These are phyloP conservation scores for Papilio protenor DNA, from an alignment of 2,888 invertebrate genomes.

Conservation along the genomic window DNA sequence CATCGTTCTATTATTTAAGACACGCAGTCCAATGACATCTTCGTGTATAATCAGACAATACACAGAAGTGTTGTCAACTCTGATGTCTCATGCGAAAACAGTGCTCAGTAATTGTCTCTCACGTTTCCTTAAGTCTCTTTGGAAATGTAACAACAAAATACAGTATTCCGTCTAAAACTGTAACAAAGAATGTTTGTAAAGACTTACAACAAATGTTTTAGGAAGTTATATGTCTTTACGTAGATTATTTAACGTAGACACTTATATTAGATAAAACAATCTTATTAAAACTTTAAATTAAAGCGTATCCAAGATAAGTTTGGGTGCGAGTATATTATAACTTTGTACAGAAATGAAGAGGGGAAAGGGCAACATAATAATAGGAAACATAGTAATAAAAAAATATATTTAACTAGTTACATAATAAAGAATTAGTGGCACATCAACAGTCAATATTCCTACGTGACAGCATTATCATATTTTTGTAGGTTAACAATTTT, in stretches of 20 bases:
- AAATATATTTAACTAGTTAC: background rate
- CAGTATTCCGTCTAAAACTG: background rate
- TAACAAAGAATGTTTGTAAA: background rate
- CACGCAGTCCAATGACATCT: background rate
- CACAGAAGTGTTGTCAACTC: constrained; percentile 14
- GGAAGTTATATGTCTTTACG: background rate
- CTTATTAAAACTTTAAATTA: constrained; percentile 22
- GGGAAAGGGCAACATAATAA: background rate
- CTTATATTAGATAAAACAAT: background rate
- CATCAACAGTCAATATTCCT: too few species aligned
- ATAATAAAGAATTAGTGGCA: too few species aligned
- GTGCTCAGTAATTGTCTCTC: constrained; percentile 10
- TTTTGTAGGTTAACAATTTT: too few species aligned
- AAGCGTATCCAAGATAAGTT: background rate
- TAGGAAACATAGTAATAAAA: background rate
- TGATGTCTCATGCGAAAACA: constrained; percentile 22
- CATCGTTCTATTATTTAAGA: background rate
- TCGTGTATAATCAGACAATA: constrained; percentile 17
- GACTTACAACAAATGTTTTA: background rate
- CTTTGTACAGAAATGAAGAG: background rate
- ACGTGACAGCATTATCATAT: too few species aligned
- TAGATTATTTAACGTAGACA: background rate
- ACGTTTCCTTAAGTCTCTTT: constrained; percentile 12
- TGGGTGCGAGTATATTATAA: background rate
- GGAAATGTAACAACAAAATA: constrained; percentile 26